Evolutionary conservation across 1,140 invertebrate genomes (phyloP), one percentile per base, ranked within the genome.

Genomic region (Galendromus occidentalis): DNA sequence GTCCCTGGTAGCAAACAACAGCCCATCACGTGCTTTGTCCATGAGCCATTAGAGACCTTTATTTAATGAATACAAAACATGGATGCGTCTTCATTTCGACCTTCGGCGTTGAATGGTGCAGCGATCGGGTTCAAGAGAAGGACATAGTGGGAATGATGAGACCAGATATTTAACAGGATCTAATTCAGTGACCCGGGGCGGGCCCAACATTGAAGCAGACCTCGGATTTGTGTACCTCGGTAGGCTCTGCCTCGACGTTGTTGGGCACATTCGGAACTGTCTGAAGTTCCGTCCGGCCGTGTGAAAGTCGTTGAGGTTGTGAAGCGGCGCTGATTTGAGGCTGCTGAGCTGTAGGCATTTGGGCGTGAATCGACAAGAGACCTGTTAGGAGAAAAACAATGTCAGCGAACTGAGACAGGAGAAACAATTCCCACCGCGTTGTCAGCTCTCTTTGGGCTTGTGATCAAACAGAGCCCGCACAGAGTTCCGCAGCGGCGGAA

Each of bases 211-310:
- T 59, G 9, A 59, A 59, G 51, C 51, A 25, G 6, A 59, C 51
- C 9, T 59, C 51, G 22, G 51, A 59, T 59, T 59, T 59, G 22
- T 59, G 51, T 9, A 59, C 51, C 51, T 59, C 51, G 2, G 51
- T 59, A 59, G 51, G 51, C 22, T 59, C 51, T 18, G 51, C 51
- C 25, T 59, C 51, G 14, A 22, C 33, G 22, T 59, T 59, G 22
- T 59, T 59, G 1, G 51, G 12, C 33, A 25, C 51, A 22, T 17
- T 18, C 14, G 51, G 51, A 29, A 22, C 51, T 22, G 51, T 59
- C 51, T 59, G 51, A 14, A 59, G 22, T 25, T 59, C 51, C 4
- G 51, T 59, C 6, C 51, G 51, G 20, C 51, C 51, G 33, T 59
- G 51, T 6, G 25, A 29, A 22, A 59, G 14, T 59, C 51, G 51